Evolutionary conservation across 2,888 invertebrate species (phyloP), one percentile per base, ranked within the genome.

Genomic region (Ditula angustiorana): DNA sequence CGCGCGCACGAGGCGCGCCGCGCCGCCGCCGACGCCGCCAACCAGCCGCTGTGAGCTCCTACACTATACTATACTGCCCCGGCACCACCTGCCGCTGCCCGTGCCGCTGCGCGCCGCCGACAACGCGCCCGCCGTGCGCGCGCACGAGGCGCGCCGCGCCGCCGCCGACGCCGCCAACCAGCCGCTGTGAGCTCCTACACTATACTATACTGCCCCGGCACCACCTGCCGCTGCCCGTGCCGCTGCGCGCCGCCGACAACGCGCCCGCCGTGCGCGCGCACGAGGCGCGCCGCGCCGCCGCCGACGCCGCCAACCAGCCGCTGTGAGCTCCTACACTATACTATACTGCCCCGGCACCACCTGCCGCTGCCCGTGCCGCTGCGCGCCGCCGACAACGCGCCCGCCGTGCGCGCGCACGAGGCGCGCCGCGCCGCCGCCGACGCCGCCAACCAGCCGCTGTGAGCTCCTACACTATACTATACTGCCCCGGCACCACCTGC

Each of bases 331-430:
- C n/a, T n/a, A n/a, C n/a, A n/a, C n/a, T n/a, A n/a, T n/a, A n/a
- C n/a, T n/a, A n/a, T n/a, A n/a, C n/a, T n/a, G n/a, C n/a, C 96
- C 23, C 99, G 99, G 83, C 96, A 95, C 75, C 95, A 98, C 78
- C 93, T 99, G 75, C 96, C 98, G 21, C 89, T 99, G 69, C 96
- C 96, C 3, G 97, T 99, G 78, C 98, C 99, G 1, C 82, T 98
- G 72, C 95, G 95, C 37, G 95, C 95, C 46, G 98, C 97, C 5
- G 91, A 94, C 70, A 99, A 99, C 88, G 94, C 95, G 80, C 94
- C 94, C 33, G 95, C 95, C 74, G 95, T 97, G 16, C 93, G 94
- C 4, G 95, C 95, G 1, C 97, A 96, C 86, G 96, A 97, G 86
- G 90, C 89, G 56, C 88, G 93, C 58, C 93, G 95, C 71, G 92